Conservation (phyloP, 2,797 vertebrate genomes). For the Trichosurus vulpecula region DNA sequence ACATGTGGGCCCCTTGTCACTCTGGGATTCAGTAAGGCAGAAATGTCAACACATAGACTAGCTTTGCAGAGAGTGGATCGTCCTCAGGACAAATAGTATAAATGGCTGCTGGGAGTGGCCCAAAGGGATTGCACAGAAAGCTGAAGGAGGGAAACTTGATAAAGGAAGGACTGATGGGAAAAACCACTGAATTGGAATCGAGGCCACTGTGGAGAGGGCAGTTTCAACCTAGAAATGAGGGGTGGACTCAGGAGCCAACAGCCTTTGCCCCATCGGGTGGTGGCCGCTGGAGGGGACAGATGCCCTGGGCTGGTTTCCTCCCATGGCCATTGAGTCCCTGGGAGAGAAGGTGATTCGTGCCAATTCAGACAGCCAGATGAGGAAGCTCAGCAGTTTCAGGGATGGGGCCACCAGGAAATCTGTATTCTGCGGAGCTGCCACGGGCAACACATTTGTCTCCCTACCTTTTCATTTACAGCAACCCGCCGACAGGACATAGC, state of each 20-base stretch:
- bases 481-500: conserved; percentile 16
- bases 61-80: neutral
- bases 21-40: too few relatives aligned
- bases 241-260: neutral
- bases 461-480: conserved; percentile 68
- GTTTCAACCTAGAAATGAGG: neutral
- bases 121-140: neutral
- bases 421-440: neutral
- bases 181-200: neutral
- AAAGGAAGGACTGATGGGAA: neutral
- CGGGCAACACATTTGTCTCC: neutral
- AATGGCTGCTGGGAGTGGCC: neutral
- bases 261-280: neutral
- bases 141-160: neutral
- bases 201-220: neutral
- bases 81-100: neutral
- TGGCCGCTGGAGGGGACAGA: neutral
- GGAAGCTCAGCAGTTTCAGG: neutral
- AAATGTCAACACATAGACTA: too few relatives aligned
- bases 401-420: neutral
- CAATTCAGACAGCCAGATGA: neutral
- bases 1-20: neutral
- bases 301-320: neutral
- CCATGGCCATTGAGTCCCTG: neutral
- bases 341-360: neutral